Conservation (phyloP, 2,888 invertebrate genomes). For the Gibbula magus region DNA sequence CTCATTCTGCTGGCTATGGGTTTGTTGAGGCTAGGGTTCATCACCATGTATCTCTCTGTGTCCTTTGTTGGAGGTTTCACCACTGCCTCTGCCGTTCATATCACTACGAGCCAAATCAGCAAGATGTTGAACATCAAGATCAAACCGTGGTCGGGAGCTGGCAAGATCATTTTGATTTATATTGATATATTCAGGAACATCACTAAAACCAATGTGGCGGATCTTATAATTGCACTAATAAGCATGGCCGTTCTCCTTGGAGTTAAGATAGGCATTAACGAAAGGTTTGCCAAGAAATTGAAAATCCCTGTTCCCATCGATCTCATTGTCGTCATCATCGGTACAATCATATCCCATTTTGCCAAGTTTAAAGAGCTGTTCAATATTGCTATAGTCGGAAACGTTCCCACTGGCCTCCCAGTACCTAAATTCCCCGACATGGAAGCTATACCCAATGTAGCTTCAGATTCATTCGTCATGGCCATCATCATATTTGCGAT, state of each 20-base stretch:
- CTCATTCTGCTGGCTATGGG: constrained; percentile 51
- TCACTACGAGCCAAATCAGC: constrained; percentile 56
- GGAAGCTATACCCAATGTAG: constrained; percentile 29
- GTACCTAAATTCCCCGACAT: constrained; percentile 53
- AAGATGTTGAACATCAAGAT: constrained; percentile 52
- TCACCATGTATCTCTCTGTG: constrained; percentile 58
- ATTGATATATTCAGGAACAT: constrained; percentile 79
- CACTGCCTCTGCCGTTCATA: constrained; percentile 61
- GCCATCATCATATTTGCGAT: constrained; percentile 59
- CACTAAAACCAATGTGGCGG: constrained; percentile 80
- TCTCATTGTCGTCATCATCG: constrained; percentile 62
- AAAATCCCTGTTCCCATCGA: constrained; percentile 70
- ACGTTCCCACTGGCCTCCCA: constrained; percentile 62
- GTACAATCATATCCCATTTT: constrained; percentile 60
- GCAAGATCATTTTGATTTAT: constrained; percentile 76
- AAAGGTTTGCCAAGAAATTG: constrained; percentile 55
- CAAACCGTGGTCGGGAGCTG: constrained; percentile 44
- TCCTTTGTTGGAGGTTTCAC: constrained; percentile 64
- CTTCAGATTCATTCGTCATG: constrained; percentile 53
- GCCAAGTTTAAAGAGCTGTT: constrained; percentile 46
- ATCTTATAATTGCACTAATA: constrained; percentile 82
- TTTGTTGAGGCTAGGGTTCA: constrained; percentile 52
- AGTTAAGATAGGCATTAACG: constrained; percentile 58
- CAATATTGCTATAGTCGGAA: constrained; percentile 50
- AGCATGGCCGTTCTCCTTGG: constrained; percentile 81